Base-by-base conservation (phyloP, 2,888 invertebrate genomes). In the Punctoribates punctum region DNA sequence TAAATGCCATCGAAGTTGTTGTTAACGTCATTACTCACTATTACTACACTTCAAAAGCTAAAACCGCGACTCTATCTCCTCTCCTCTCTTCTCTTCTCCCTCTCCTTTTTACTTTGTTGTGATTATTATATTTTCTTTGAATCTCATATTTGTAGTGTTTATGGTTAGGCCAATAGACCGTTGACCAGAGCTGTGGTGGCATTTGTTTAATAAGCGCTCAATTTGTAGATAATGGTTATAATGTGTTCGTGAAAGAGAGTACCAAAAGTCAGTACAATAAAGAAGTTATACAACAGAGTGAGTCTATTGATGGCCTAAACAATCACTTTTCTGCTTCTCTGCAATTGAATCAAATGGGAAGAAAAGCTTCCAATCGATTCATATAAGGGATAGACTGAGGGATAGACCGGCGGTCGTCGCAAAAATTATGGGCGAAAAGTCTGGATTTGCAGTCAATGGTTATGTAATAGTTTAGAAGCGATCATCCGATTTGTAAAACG, bases 161-260 rank as follows among this genome's bases (percentile, higher is more conserved):
- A 42, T 42, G 42, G 42, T 29, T 27, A 29, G 27, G 27, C 60
- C 29, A 60, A 60, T 29, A 27, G 27, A 15, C 46, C 20, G 48
- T 38, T 20, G 9, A 25, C 17, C 20, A 34, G 17, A n/a, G 29
- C 9, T 34, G 65, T 67, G 65, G 38, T 67, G 15, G 29, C 65
- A 38, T 20, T 67, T 38, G 38, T 38, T n/a, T 34, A 38, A 67
- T 67, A 67, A 38, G 65, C 65, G 60, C 60, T 60, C 60, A 60
- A 60, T 60, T 60, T 27, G 60, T 29, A 29, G 60, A 60, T 60
- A 60, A 60, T 60, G 60, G 23, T 23, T 57, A 57, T 23, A 57
- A 57, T 57, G 57, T 23, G 25, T 57, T 57, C 57, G 11, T 57
- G 60, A 60, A 60, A 60, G 27, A n/a, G 27, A 29, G 60, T 60